These are phyloP conservation scores for Acrocyrtus sp. DNA, from an alignment of 2,888 invertebrate species.

Conservation along the genomic window DNA sequence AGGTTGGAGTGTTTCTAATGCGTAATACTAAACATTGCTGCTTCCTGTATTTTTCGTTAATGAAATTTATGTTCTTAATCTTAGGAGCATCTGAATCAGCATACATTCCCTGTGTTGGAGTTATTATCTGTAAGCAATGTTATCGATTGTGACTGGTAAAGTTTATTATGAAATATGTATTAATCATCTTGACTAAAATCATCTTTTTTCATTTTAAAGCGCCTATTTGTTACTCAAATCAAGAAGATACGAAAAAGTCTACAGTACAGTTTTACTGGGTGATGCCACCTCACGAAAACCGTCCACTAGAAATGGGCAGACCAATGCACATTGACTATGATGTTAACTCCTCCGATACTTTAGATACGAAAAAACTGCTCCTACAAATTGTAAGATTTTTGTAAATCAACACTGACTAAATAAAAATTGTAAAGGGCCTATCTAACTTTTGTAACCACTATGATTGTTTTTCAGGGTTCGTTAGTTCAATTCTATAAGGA, in stretches of 20 bases:
- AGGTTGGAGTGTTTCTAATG: no score
- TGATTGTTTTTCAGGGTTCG: conserved; percentile 44
- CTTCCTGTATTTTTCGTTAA: no score
- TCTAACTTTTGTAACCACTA: no score
- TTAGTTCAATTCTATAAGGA: conserved; percentile 62
- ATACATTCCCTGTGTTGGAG: conserved; percentile 92
- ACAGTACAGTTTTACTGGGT: conserved; percentile 92
- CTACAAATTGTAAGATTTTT: conserved; percentile 52
- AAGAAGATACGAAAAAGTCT: conserved; percentile 74
- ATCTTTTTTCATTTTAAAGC: conserved; percentile 71
- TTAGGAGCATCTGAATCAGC: conserved; percentile 89
- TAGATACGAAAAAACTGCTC: conserved; percentile 59
- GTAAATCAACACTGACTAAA: no score
- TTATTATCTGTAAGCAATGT: conserved; percentile 85
- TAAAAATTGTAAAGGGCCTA: no score
- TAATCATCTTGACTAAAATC: not conserved
- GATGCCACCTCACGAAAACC: conserved; percentile 92
- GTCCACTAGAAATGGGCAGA: conserved; percentile 90
- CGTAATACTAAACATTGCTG: no score
- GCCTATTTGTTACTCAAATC: conserved; percentile 76
- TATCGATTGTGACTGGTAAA: no score
- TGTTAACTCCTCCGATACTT: conserved; percentile 54
- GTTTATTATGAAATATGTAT: no score
- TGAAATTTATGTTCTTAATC: conserved; percentile 92
- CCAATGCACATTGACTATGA: conserved; percentile 88